Evolutionary conservation across 2,113 vertebrate genomes (phyloP), one percentile per base, ranked within the genome.

Genomic region (Aegithalos caudatus): DNA sequence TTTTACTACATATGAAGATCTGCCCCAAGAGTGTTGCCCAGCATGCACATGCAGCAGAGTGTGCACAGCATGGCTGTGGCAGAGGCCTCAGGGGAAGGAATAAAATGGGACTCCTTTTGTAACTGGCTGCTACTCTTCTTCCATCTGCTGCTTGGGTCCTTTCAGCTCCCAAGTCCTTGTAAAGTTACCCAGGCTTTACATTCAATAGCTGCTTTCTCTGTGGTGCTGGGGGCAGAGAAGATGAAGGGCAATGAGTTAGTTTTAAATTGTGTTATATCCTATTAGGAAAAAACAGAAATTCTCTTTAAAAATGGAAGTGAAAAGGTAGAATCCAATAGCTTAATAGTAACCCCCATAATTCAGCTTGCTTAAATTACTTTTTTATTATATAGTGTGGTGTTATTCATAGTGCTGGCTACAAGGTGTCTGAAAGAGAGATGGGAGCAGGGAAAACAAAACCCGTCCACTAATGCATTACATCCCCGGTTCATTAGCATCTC

Each of bases 341-440:
- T n/a, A n/a, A n/a, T 85, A 95, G 85, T 90, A 93, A 86, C 35
- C 93, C 48, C 14, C 76, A 40, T 80, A 74, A 69, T 27, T 93
- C 84, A 88, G 40, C 64, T 94, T 94, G 78, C 86, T 97, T 92
- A 74, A 91, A 47, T 58, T 84, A 78, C 86, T 81, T 85, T 97
- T 96, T 66, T 93, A 21, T 76, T 94, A 27, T 22, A 5, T n/a
- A 20, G 12, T 50, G 29, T 74, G 95, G 65, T 95, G 65, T 96
- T 94, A 92, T 82, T 60, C 67, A 96, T 94, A 82, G 64, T 40
- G 80, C 84, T 81, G 85, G 74, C 82, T 92, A 35, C 66, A 48
- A 79, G 89, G 95, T 94, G 81, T 96, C 93, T 92, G 86, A 95
- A 66, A 95, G 70, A 94, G 74, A 81, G 40, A 45, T 57, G 84